phyloP scores from a whole-genome alignment of 2,797 vertebrate species.

The Pangasius larnaudii region DNA sequence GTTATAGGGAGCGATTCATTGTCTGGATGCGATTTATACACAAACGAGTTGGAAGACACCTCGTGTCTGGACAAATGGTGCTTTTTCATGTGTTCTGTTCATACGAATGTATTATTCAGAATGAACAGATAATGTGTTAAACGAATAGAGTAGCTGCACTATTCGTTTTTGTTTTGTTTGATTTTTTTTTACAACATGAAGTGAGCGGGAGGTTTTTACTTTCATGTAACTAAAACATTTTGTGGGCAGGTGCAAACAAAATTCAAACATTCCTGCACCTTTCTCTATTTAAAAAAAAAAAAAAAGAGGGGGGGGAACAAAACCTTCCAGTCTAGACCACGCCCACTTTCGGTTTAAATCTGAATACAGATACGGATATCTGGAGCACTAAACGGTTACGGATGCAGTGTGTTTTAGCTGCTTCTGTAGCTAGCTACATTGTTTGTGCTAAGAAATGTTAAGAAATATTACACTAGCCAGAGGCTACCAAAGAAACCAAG shows the following conservation, averaged over 20 bases:
- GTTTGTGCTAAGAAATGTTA: no score
- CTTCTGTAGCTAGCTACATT: neutral
- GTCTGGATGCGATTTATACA: neutral
- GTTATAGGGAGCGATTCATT: neutral
- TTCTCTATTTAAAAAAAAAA: neutral
- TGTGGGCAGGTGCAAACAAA: neutral
- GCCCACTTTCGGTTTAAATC: neutral
- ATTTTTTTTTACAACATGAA: no score
- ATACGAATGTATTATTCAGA: no score
- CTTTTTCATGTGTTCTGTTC: neutral
- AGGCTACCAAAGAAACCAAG: neutral
- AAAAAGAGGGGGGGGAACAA: no score
- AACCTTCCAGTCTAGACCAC: neutral
- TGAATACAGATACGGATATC: neutral
- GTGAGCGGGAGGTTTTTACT: neutral
- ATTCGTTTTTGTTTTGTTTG: no score
- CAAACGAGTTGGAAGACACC: neutral
- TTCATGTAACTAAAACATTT: neutral
- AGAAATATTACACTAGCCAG: neutral
- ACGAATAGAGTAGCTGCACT: no score
- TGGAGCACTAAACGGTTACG: neutral
- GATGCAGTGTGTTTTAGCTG: neutral
- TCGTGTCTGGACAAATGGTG: neutral
- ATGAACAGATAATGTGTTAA: no score
- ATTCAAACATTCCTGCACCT: neutral